Conservation (phyloP, 2,888 invertebrate species). For the Spicauda simplicius region DNA sequence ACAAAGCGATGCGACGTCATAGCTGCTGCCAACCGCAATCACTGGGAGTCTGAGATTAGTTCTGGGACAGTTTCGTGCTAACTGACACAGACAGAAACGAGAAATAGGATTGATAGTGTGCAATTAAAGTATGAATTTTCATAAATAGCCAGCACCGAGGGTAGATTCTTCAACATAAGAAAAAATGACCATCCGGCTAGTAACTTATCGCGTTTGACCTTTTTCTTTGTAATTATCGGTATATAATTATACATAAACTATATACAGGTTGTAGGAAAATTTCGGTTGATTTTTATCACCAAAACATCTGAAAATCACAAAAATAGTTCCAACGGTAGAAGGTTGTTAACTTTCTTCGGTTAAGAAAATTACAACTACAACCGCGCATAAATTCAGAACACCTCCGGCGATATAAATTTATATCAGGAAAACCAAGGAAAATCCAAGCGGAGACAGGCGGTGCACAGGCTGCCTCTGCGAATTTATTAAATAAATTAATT, state of each 20-base stretch:
- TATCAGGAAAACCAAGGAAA: slow-evolving; percentile 67
- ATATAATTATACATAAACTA: too few relatives aligned
- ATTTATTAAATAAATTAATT: slow-evolving; percentile 82
- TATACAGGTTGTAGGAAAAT: too few relatives aligned
- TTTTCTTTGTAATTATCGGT: too few relatives aligned
- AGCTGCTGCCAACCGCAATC: slow-evolving; percentile 67
- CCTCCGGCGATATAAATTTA: slow-evolving; percentile 80
- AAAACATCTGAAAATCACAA: slow-evolving; percentile 31
- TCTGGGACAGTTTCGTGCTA: slow-evolving; percentile 52
- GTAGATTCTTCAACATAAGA: too few relatives aligned
- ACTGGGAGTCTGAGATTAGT: slow-evolving; percentile 58
- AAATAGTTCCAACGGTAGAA: slow-evolving; percentile 17
- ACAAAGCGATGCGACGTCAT: slow-evolving; percentile 66
- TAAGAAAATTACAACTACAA: slow-evolving; percentile 72
- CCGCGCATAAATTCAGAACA: slow-evolving; percentile 75
- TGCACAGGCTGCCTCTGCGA: slow-evolving; percentile 65
- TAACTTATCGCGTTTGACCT: too few relatives aligned
- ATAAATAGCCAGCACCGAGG: neutral
- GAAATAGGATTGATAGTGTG: neutral
- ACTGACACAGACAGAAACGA: slow-evolving; percentile 32
- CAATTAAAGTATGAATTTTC: neutral
- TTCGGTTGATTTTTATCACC: too few relatives aligned
- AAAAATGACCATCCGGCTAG: too few relatives aligned
- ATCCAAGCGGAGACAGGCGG: slow-evolving; percentile 65
- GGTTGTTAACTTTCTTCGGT: slow-evolving; percentile 51